Conservation (phyloP, 2,888 invertebrate genomes). For the Chymomyza fuscimana region DNA sequence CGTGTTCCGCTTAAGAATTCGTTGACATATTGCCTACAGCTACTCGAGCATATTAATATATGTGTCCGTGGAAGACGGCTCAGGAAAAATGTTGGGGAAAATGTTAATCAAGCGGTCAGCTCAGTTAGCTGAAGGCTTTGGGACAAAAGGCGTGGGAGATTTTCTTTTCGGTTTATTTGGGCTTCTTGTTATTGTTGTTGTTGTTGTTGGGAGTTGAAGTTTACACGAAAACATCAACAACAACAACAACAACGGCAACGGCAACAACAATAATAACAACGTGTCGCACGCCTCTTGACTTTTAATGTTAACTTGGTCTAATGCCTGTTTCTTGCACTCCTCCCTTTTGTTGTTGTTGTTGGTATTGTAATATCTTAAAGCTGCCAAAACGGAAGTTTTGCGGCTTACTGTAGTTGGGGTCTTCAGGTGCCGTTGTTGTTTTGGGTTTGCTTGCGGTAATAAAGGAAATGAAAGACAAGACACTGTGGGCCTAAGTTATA, state of each 20-base stretch:
- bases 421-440: slow-evolving; percentile 3
- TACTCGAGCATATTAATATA: slow-evolving; percentile 68
- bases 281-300: slow-evolving; percentile 64
- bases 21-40: slow-evolving; percentile 68
- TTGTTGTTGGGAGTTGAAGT: slow-evolving; percentile 30
- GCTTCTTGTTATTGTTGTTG: slow-evolving; percentile 23
- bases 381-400: slow-evolving; percentile 64
- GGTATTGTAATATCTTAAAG: slow-evolving; percentile 35
- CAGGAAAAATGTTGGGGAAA: slow-evolving; percentile 56
- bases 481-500: slow-evolving; percentile 50
- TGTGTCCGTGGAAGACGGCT: slow-evolving; percentile 11
- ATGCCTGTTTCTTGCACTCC: slow-evolving; percentile 10
- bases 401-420: slow-evolving; percentile 21
- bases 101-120: slow-evolving; percentile 67
- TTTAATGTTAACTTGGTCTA: slow-evolving; percentile 62
- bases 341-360: neutral
- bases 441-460: slow-evolving; percentile 42
- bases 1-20: slow-evolving; percentile 71
- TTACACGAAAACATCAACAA: slow-evolving; percentile 27
- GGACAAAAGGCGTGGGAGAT: slow-evolving; percentile 65
- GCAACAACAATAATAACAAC: slow-evolving; percentile 10
- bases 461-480: slow-evolving; percentile 66
- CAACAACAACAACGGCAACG: slow-evolving; percentile 4
- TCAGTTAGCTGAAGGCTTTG: slow-evolving; percentile 50
- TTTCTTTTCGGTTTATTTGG: slow-evolving; percentile 29